A percentile compares a stretch with the other conserved stretches of the same genome.
Conservation (phyloP, 2,888 invertebrate genomes). For the Ceramica pisi region DNA sequence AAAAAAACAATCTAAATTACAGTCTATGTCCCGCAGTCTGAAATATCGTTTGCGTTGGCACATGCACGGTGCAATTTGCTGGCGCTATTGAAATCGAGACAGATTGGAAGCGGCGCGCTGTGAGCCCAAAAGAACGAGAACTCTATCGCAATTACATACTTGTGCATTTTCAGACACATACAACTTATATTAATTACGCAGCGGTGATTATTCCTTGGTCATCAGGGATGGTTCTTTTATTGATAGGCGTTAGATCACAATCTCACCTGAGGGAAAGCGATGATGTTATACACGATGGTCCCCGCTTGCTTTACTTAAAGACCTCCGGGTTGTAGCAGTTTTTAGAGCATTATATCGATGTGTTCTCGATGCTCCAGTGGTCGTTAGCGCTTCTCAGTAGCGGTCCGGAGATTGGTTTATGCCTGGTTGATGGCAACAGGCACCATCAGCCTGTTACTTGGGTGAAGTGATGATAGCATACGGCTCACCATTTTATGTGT, state of each 20-base stretch:
- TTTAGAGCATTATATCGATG: no score
- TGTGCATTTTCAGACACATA: slow-evolving; percentile 26
- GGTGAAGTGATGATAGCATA: no score
- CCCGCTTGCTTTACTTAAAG: no score
- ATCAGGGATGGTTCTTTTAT: not conserved
- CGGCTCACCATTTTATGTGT: not conserved
- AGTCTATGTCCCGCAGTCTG: slow-evolving; percentile 16
- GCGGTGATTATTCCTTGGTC: slow-evolving; percentile 15
- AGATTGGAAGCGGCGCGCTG: slow-evolving; percentile 37
- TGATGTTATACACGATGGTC: no score
- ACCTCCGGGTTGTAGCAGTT: no score
- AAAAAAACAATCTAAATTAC: slow-evolving; percentile 15
- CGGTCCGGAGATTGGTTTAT: no score
- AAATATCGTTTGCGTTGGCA: slow-evolving; percentile 47
- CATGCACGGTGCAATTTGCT: slow-evolving; percentile 46
- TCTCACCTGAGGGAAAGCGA: no score
- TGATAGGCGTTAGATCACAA: no score
- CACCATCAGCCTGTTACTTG: no score
- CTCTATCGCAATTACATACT: slow-evolving; percentile 17
- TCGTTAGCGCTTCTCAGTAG: no score
- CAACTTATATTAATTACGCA: not conserved
- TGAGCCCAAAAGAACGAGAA: slow-evolving; percentile 17
- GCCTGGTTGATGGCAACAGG: no score
- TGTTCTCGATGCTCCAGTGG: no score
- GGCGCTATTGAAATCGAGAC: slow-evolving; percentile 49